Evolutionary conservation across 1,140 invertebrate species (phyloP).

Genomic region (Archivesica marissinica): DNA sequence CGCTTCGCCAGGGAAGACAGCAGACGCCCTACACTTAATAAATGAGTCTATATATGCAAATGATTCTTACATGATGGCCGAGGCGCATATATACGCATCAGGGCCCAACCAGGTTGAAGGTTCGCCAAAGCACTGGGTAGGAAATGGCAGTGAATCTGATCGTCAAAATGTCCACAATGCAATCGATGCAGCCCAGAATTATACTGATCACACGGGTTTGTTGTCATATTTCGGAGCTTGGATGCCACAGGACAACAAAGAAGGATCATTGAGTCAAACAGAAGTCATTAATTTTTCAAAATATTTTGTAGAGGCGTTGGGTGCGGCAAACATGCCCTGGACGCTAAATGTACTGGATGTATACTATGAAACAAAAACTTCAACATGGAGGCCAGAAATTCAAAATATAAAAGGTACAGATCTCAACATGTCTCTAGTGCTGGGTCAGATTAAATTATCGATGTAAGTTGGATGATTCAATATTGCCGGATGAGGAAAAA

Average conservation of each 20-base stretch:
- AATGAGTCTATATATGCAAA: not conserved
- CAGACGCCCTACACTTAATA: not conserved
- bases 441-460: not conserved
- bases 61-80: not conserved
- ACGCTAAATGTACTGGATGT: not conserved
- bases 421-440: not conserved
- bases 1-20: not conserved
- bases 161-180: not conserved
- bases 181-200: not conserved
- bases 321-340: not conserved
- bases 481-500: no score
- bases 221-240: not conserved
- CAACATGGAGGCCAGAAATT: not conserved
- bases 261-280: not conserved
- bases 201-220: not conserved
- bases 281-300: not conserved
- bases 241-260: not conserved
- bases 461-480: no score
- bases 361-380: not conserved
- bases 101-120: not conserved
- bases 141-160: not conserved
- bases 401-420: not conserved
- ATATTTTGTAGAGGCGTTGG: not conserved
- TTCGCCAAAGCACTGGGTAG: not conserved
- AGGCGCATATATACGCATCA: not conserved